Conservation (phyloP, 2,113 vertebrate genomes). For the Mus pahari region DNA sequence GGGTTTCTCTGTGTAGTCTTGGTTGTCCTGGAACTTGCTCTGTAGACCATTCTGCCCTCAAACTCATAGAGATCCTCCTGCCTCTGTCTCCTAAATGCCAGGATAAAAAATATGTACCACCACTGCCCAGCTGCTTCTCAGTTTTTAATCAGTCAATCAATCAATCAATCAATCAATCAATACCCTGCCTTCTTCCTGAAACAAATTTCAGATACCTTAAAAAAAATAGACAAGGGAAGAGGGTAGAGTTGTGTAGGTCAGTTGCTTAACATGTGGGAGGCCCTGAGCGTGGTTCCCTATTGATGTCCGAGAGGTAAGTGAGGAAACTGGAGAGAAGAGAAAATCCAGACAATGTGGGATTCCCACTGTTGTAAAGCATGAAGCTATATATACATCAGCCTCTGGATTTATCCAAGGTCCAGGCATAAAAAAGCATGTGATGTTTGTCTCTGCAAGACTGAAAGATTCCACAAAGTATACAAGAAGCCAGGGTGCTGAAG, state of each 20-base stretch:
- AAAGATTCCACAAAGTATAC: rapidly evolving
- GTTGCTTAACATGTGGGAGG: background rate
- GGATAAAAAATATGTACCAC: background rate
- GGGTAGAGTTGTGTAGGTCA: background rate
- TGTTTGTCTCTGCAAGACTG: background rate
- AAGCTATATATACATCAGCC: background rate
- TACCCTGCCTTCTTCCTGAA: slow-evolving; percentile 14
- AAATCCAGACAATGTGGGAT: background rate
- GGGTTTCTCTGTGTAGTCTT: background rate
- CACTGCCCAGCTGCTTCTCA: background rate
- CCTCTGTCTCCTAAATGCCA: background rate
- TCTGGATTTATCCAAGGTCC: background rate
- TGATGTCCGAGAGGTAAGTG: background rate
- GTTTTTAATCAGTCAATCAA: background rate
- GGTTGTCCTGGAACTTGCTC: background rate
- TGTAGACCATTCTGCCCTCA: background rate
- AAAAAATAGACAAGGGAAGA: background rate
- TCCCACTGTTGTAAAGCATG: background rate
- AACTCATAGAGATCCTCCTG: background rate
- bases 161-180: background rate
- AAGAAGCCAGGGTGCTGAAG: background rate
- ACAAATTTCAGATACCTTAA: background rate
- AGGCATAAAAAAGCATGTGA: background rate
- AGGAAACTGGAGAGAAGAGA: background rate
- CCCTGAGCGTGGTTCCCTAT: background rate